Base-by-base conservation (phyloP, 2,113 vertebrate genomes). In the Echinops telfairi region DNA sequence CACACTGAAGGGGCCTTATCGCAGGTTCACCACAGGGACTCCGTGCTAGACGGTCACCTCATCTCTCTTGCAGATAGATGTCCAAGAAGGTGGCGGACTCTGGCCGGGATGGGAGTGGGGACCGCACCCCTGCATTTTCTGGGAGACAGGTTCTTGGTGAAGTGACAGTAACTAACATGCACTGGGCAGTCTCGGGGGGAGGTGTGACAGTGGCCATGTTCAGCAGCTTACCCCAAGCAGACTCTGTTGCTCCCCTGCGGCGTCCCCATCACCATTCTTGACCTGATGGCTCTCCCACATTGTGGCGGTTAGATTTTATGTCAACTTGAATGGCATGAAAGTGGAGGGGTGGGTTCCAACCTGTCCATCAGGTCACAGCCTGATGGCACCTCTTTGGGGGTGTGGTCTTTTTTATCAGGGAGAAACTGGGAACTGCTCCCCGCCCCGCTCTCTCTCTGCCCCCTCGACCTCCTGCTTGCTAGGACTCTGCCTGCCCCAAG, bases 251-350 rank as follows among this genome's bases (percentile, higher is more conserved):
- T 70, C 10, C 64, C 23, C 23, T 38, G 33, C 33, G 43, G 20
- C 2, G 0, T 11, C 6, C 43, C 25, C 2, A 0, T 11, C 6
- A 29, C 33, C 1, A 1, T 7, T 78, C 23, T 25, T 20, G 9
- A 7, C 47, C 47, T 53, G 47, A 6, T 53, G 47, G 47, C 47
- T 53, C 6, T 70, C 60, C 29, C 3, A 15, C 47, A 14, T 10
- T 53, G 47, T 53, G 47, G 47, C 10, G 47, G 47, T 53, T 53
- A 53, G 47, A 53, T 53, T 53, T 10, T 47, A 47, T 10, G 43
- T 47, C 43, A 47, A 47, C 43, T 47, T 47, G 5, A 47, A 47
- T 47, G 43, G 43, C 43, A 47, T 47, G 43, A 47, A 47, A 47
- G 43, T 47, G 43, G 5, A 47, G 43, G 43, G 43, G 43, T 47